Conservation (phyloP, 2,113 vertebrate species). For the Xiphias gladius region DNA sequence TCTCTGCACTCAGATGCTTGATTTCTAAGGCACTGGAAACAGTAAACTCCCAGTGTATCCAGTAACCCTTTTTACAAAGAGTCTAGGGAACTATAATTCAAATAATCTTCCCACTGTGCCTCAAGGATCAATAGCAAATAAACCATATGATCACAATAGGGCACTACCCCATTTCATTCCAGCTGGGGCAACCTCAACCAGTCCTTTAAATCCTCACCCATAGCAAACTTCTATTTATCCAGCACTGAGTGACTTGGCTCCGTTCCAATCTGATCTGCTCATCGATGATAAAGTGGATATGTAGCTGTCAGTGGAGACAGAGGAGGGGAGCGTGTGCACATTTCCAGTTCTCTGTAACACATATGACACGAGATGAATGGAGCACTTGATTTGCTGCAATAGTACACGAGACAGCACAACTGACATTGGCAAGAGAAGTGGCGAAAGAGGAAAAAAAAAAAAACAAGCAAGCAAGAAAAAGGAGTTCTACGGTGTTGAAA, state of each 20-base stretch:
- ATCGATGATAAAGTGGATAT: conserved; percentile 65
- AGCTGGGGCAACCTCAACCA: conserved; percentile 21
- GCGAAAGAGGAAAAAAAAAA: conserved; percentile 20
- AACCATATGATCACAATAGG: conserved; percentile 45
- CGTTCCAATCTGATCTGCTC: conserved; percentile 62
- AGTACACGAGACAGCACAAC: conserved; percentile 53
- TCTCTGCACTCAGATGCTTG: conserved; percentile 28
- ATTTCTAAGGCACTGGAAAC: conserved; percentile 18
- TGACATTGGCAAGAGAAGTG: conserved; percentile 60
- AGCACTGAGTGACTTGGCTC: conserved; percentile 61
- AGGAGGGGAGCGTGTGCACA: conserved; percentile 40
- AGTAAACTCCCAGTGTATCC: conserved; percentile 12
- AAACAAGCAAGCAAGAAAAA: conserved; percentile 31
- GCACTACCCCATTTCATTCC: conserved; percentile 26
- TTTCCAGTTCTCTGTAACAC: conserved; percentile 48
- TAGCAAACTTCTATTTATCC: conserved; percentile 56
- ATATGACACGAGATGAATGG: conserved; percentile 69
- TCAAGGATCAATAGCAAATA: conserved; percentile 46
- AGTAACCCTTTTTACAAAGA: conserved; percentile 10
- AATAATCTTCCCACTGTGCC: conserved; percentile 24
- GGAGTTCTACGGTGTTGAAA: conserved; percentile 40
- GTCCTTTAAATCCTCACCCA: conserved; percentile 59
- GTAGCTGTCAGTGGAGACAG: conserved; percentile 61
- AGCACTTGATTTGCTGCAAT: conserved; percentile 67
- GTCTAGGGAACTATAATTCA: conserved; percentile 16